These are phyloP conservation scores for Linurgus olivaceus DNA, from an alignment of 2,797 vertebrate species.

Conservation along the genomic window DNA sequence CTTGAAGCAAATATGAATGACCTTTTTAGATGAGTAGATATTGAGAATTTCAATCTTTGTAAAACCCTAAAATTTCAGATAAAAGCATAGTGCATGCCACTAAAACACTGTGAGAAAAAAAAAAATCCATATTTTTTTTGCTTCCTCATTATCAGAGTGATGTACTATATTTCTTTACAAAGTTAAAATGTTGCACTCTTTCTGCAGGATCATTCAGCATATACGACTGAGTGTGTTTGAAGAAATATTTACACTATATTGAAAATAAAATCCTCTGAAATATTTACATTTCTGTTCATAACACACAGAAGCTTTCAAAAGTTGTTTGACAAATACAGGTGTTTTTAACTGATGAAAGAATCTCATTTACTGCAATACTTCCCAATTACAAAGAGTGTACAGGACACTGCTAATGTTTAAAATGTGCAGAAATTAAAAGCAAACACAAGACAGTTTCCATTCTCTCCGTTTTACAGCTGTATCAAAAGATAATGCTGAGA, in stretches of 20 bases:
- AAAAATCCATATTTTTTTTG: neutral
- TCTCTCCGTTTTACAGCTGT: neutral
- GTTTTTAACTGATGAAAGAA: neutral
- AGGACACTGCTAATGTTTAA: neutral
- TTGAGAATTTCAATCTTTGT: neutral
- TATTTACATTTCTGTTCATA: slow-evolving; percentile 7
- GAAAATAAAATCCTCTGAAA: neutral
- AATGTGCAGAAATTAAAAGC: slow-evolving; percentile 41
- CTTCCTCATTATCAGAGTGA: neutral
- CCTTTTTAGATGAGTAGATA: neutral
- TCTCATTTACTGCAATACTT: neutral
- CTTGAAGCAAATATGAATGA: neutral
- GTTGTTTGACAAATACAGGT: neutral
- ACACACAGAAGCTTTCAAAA: neutral
- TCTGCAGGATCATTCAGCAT: neutral
- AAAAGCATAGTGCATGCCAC: neutral
- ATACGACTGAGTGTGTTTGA: neutral
- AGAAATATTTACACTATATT: neutral
- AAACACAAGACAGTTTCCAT: slow-evolving; percentile 8
- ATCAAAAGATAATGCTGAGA: neutral
- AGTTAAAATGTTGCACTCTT: neutral
- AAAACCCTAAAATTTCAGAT: neutral
- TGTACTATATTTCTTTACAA: neutral
- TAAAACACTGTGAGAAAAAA: neutral
- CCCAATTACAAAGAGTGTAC: neutral